A percentile compares a stretch with the other conserved stretches of the same genome.
phyloP scores from a whole-genome alignment of 30 jellyfish, hydroid and myxozoan genomes.

The Aurelia aurita complex sp. Pacific region DNA sequence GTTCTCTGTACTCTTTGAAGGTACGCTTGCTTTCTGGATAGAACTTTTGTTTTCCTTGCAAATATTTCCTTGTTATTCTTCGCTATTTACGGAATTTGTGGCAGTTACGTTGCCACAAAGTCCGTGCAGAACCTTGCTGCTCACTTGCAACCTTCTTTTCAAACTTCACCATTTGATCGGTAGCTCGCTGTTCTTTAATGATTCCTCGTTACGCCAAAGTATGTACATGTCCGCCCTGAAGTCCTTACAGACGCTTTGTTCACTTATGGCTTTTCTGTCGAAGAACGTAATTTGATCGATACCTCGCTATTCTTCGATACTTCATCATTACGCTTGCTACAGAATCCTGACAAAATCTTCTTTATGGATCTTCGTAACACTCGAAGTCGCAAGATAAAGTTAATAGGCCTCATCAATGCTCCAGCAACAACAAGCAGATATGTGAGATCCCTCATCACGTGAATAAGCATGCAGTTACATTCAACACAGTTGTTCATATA shows the following conservation, averaged over 20 bases:
- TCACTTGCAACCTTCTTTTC: neutral
- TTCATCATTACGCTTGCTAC: constrained; percentile 23
- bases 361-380: constrained; percentile 44
- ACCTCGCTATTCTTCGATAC: constrained; percentile 50
- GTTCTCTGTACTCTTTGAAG: no score
- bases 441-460: constrained; percentile 75
- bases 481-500: constrained; percentile 75
- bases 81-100: no score
- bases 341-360: constrained; percentile 3
- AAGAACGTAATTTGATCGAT: constrained; percentile 42
- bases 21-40: no score
- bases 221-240: no score
- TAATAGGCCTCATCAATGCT: constrained; percentile 71
- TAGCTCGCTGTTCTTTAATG: constrained; percentile 40
- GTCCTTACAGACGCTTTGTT: no score
- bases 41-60: no score
- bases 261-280: constrained; percentile 32
- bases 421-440: constrained; percentile 73
- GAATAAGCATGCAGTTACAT: constrained; percentile 70
- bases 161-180: constrained; percentile 39
- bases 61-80: no score
- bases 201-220: constrained; percentile 3
- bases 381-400: constrained; percentile 58
- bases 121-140: no score
- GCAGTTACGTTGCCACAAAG: no score